Conservation (phyloP, 2,888 invertebrate genomes). For the Caenorhabditis sp. region DNA sequence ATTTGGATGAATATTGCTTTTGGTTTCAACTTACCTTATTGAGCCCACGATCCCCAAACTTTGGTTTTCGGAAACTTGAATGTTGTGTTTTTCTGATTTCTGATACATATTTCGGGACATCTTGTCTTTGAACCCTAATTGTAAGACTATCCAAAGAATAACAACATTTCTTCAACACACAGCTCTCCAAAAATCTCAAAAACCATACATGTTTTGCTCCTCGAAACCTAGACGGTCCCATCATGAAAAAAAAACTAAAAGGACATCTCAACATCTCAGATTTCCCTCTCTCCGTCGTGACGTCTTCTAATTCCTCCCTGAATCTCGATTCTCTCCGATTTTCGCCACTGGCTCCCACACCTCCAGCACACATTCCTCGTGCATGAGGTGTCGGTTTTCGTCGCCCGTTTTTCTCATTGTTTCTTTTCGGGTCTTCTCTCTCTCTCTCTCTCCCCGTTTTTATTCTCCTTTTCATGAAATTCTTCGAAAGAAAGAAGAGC, state of each 20-base stretch:
- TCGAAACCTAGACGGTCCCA: background rate
- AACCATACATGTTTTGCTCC: slow-evolving; percentile 7
- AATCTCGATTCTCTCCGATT: slow-evolving; percentile 2
- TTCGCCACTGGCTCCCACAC: slow-evolving; percentile 30
- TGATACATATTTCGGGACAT: too few species aligned
- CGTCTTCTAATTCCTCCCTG: slow-evolving; percentile 28
- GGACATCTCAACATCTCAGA: slow-evolving; percentile 2
- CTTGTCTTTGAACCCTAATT: too few species aligned
- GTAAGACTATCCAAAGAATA: background rate
- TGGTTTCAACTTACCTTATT: too few species aligned
- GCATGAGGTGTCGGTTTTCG: slow-evolving; percentile 54
- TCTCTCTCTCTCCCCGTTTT: too few species aligned
- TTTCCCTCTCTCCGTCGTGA: slow-evolving; percentile 7
- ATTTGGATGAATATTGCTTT: too few species aligned
- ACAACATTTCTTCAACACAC: background rate
- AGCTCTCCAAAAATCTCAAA: slow-evolving; percentile 6
- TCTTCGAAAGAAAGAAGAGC: background rate
- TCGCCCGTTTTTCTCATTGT: slow-evolving; percentile 30
- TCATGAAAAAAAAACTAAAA: background rate
- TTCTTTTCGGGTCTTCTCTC: background rate
- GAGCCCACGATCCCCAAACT: too few species aligned
- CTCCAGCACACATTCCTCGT: slow-evolving; percentile 45
- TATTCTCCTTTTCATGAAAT: background rate
- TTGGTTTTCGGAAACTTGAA: too few species aligned
- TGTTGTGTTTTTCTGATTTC: too few species aligned